These are phyloP conservation scores for Temnothorax nylanderi DNA, from an alignment of 1,140 invertebrate species.

Conservation along the genomic window DNA sequence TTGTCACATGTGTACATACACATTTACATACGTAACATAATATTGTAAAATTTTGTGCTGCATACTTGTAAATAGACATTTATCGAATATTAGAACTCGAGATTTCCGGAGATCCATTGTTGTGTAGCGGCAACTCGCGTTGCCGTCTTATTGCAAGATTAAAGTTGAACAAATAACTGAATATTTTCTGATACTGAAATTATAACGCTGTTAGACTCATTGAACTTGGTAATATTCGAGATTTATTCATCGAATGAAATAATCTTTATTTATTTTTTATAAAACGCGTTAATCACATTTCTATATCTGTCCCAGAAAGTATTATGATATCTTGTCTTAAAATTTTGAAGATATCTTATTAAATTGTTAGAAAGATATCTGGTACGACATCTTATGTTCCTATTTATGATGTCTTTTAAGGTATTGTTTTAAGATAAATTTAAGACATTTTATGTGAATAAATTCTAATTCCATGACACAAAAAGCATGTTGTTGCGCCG, in stretches of 20 bases:
- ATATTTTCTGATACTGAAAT: not conserved
- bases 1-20: not conserved
- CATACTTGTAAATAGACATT: not conserved
- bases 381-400: too few species aligned
- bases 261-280: not conserved
- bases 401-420: too few species aligned
- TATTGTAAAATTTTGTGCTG: not conserved
- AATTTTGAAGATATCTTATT: not conserved
- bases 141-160: not conserved
- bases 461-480: too few species aligned
- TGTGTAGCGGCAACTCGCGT: not conserved
- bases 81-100: not conserved
- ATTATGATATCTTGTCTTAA: too few species aligned
- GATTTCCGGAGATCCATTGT: not conserved
- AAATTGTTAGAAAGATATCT: not conserved
- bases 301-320: not conserved
- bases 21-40: too few species aligned
- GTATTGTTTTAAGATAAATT: too few species aligned
- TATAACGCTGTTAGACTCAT: not conserved
- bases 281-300: not conserved
- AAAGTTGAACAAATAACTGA: not conserved
- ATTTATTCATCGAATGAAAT: not conserved
- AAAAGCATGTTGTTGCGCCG: too few species aligned
- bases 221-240: not conserved
- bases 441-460: too few species aligned